phyloP scores from a whole-genome alignment of 2,888 invertebrate species.

The Isoperla grammatica region DNA sequence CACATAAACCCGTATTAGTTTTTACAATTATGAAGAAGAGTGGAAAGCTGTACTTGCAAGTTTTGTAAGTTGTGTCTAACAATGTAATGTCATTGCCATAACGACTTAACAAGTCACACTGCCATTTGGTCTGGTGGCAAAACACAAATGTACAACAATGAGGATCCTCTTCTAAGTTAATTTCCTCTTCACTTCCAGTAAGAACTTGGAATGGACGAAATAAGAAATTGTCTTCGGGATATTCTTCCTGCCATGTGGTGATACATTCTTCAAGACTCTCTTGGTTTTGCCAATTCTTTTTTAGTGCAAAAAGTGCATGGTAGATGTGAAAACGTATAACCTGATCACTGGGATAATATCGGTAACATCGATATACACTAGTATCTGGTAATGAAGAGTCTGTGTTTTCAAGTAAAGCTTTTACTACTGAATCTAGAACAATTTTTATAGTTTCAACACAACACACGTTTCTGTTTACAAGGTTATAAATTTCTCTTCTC shows the following conservation, averaged over 20 bases:
- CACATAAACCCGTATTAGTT: constrained; percentile 15
- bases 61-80: constrained; percentile 18
- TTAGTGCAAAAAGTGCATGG: not conserved
- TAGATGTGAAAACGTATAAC: not conserved
- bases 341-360: not conserved
- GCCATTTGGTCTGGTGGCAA: constrained; percentile 19
- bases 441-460: not conserved
- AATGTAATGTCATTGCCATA: constrained; percentile 12
- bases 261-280: not conserved
- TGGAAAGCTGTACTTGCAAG: constrained; percentile 6
- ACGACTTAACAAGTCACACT: constrained; percentile 3
- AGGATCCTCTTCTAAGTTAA: not conserved
- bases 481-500: not conserved
- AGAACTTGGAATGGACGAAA: not conserved
- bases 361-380: not conserved
- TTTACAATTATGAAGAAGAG: constrained; percentile 14
- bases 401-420: not conserved
- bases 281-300: not conserved
- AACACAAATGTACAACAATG: constrained; percentile 1
- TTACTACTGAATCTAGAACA: not conserved
- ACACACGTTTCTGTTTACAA: not conserved
- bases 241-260: not conserved
- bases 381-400: not conserved
- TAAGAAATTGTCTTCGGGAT: not conserved
- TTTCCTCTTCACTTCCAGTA: not conserved